These are phyloP conservation scores for Mobula hypostoma DNA, from an alignment of 2,113 vertebrate genomes.

Conservation along the genomic window DNA sequence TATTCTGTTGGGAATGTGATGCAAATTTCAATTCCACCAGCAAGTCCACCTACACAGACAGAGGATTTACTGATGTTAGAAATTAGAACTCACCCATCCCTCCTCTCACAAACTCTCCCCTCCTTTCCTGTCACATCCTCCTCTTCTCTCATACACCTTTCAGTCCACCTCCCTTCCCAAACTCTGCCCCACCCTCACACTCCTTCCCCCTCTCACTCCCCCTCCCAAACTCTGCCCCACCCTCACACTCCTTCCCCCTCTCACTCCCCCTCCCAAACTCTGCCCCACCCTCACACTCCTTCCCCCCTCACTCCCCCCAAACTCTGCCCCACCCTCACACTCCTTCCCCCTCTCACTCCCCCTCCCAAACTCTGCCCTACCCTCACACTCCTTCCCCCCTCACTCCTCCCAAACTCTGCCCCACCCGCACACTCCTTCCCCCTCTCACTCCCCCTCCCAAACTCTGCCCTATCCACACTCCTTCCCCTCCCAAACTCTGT, in stretches of 20 bases:
- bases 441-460: neutral
- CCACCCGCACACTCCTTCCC: neutral
- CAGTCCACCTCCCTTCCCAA: too few relatives aligned
- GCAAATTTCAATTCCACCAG: conserved; percentile 61
- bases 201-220: neutral
- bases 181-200: too few relatives aligned
- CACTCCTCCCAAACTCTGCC: too few relatives aligned
- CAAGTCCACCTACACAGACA: conserved; percentile 53
- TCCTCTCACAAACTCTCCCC: neutral
- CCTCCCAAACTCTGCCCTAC: neutral
- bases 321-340: too few relatives aligned
- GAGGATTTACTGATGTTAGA: neutral
- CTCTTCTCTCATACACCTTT: neutral
- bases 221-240: too few relatives aligned
- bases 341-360: neutral
- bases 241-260: neutral
- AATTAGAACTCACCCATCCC: neutral
- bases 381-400: neutral
- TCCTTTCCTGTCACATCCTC: too few relatives aligned
- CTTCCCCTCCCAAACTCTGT: neutral
- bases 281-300: neutral
- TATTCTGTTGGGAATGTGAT: conserved; percentile 71
- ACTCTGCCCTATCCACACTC: neutral
- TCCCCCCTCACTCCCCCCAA: neutral
- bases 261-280: neutral